A percentile compares a stretch with the other conserved stretches of the same genome.
These are phyloP conservation scores for Sebastes alutus DNA, from an alignment of 2,797 vertebrate species.

Conservation along the genomic window DNA sequence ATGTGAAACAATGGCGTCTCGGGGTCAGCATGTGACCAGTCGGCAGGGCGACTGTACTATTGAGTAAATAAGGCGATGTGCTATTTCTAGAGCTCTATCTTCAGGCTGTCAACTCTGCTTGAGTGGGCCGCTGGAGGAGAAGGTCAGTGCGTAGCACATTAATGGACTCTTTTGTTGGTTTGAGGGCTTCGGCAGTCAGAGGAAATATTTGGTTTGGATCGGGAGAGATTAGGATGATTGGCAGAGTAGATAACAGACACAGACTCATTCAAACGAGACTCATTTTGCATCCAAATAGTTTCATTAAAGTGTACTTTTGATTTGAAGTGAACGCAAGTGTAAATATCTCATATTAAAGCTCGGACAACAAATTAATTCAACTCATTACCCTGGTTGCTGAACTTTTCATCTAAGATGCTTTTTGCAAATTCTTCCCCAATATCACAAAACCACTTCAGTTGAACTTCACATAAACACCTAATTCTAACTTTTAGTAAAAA, in stretches of 20 bases:
- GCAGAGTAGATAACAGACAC: neutral
- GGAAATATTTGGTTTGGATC: constrained; percentile 20
- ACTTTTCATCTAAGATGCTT: neutral
- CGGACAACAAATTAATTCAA: neutral
- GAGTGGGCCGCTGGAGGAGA: constrained; percentile 14
- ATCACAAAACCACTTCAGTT: neutral
- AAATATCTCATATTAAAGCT: neutral
- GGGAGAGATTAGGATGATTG: constrained; percentile 21
- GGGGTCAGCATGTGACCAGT: constrained; percentile 62
- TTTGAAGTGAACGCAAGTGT: neutral
- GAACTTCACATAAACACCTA: neutral
- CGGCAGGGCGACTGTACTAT: constrained; percentile 46
- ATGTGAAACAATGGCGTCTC: constrained; percentile 45
- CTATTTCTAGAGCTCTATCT: constrained; percentile 66
- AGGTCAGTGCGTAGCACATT: neutral
- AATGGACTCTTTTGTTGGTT: constrained; percentile 16
- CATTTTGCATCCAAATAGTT: neutral
- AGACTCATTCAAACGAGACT: neutral
- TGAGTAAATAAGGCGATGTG: constrained; percentile 52
- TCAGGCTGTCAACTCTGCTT: constrained; percentile 32
- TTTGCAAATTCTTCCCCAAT: neutral
- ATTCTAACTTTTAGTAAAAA: neutral
- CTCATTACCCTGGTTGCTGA: neutral
- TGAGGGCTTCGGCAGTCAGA: neutral
- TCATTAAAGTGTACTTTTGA: neutral